Base-by-base conservation (phyloP, 53 echinoderm and acorn worm genomes). In the Holothuria leucospilota region DNA sequence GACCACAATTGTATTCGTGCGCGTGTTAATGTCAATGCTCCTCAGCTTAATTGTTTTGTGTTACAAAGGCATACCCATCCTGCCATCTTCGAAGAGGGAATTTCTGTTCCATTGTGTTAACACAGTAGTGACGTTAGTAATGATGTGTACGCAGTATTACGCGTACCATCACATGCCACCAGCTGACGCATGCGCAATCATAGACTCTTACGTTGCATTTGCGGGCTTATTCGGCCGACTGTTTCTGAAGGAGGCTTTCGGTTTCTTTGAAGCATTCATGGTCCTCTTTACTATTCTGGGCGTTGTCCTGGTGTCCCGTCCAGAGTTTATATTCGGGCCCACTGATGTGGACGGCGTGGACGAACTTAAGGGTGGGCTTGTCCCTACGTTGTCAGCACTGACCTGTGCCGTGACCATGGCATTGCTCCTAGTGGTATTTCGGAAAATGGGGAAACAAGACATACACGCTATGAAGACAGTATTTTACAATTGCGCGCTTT, bases 221-320 rank as follows among this genome's bases (percentile, higher is more conserved):
- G 68, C 89, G 13, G 89, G 68, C 2, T 42, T 89, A 16, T 89
- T 89, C 69, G 73, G 89, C 30, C 64, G 89, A 20, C 52, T 89
- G 6, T 64, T 89, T 27, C 69, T 89, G 7, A 70, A 85, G 26
- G 89, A 89, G 30, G 71, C 73, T 30, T 75, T 75, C 53, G 75
- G 75, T 8, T 49, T 75, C 51, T 75, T 75, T 24, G 75, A 75
- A 25, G 39, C 85, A 2, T 87, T 87, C 40, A 59, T 63, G 11
- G 56, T 87, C 11, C 58, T 89, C 29, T 42, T 75, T 3, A 77
- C 89, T 16, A 34, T 68, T 21, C 5, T 66, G 8, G 78, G 85
- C 28, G 84, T 84, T 58, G 16, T 82, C 12, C 46, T 88, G n/a
- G 82, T 88, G 9, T 70, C 74, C 8, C 88, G 82, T 26, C 88